Evolutionary conservation across 2,888 invertebrate genomes (phyloP).

Genomic region (Prenolepis imparis): DNA sequence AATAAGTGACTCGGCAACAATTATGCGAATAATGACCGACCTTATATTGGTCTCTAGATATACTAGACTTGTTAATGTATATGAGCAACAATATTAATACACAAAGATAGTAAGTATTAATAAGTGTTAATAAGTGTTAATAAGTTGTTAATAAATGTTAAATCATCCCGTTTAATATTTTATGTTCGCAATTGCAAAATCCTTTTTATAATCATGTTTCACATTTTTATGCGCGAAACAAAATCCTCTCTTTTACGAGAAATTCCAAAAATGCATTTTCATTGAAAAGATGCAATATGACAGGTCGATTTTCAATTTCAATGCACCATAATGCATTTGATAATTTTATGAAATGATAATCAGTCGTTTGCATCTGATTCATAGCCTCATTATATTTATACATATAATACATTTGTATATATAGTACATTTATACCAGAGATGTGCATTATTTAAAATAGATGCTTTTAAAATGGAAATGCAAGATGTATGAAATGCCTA

Average conservation of each 20-base stretch:
- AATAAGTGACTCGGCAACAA: conserved; percentile 11
- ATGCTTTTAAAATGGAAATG: too few species aligned
- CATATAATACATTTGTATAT: not conserved
- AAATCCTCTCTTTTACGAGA: not conserved
- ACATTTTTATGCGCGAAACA: not conserved
- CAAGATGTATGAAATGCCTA: too few species aligned
- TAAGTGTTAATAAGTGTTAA: too few species aligned
- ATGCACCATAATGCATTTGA: not conserved
- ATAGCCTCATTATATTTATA: not conserved
- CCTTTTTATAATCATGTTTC: not conserved
- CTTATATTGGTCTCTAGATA: not conserved
- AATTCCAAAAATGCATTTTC: not conserved
- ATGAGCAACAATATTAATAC: not conserved
- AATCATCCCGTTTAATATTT: not conserved
- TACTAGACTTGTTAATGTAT: not conserved
- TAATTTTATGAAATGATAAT: not conserved
- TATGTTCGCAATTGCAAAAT: not conserved
- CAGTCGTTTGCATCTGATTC: not conserved
- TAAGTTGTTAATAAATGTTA: too few species aligned
- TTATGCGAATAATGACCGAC: not conserved
- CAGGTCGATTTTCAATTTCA: not conserved
- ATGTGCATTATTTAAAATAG: too few species aligned
- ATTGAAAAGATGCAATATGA: not conserved
- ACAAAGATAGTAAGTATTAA: not conserved
- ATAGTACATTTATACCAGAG: too few species aligned